Conservation (phyloP, 2,888 invertebrate species). For the Sphaeridia pumilis region DNA sequence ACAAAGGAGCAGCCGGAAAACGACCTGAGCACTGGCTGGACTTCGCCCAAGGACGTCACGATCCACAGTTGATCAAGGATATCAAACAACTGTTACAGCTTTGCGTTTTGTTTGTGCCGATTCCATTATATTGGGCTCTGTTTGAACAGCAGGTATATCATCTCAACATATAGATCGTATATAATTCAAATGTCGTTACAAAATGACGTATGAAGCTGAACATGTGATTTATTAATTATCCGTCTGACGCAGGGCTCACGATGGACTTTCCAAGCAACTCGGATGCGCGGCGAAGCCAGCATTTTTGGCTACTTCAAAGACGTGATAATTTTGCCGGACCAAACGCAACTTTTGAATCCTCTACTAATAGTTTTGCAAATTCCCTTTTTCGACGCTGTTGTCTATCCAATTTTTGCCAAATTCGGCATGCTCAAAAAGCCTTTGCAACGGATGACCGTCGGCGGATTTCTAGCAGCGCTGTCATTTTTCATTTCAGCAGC, state of each 20-base stretch:
- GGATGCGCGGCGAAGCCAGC: constrained; percentile 41
- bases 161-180: not conserved
- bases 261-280: constrained; percentile 42
- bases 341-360: constrained; percentile 42
- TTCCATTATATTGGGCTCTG: constrained; percentile 68
- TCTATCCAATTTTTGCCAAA: constrained; percentile 41
- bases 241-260: constrained; percentile 38
- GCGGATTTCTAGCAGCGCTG: constrained; percentile 43
- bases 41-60: constrained; percentile 53
- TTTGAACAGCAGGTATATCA: constrained; percentile 47
- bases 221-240: not conserved
- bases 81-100: constrained; percentile 58
- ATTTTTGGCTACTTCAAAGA: constrained; percentile 29
- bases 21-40: constrained; percentile 57
- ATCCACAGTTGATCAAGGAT: constrained; percentile 52
- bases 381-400: constrained; percentile 41
- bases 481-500: constrained; percentile 45
- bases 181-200: not conserved
- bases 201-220: not conserved
- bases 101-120: constrained; percentile 56
- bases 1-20: constrained; percentile 38
- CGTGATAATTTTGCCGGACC: constrained; percentile 43
- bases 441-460: constrained; percentile 44
- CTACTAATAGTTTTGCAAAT: constrained; percentile 41
- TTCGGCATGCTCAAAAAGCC: constrained; percentile 39